Conservation (phyloP, 1,140 invertebrate genomes). For the Zaprionus africanus region DNA sequence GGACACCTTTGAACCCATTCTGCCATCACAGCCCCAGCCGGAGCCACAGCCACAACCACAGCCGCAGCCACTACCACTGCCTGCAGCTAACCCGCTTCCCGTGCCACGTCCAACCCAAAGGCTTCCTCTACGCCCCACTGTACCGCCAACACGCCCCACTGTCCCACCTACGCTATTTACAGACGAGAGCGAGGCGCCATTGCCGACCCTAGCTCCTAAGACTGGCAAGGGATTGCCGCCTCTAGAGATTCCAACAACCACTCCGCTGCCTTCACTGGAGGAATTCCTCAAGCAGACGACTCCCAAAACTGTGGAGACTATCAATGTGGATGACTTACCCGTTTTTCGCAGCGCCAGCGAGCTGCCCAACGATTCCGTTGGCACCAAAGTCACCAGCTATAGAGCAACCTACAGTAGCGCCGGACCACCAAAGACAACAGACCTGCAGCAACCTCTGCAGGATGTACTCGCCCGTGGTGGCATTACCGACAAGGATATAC, state of each 20-base stretch:
- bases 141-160: conserved; percentile 4
- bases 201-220: conserved; percentile 6
- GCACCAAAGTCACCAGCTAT: conserved; percentile 21
- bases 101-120: not conserved
- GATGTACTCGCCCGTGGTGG: conserved; percentile 41
- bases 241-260: conserved; percentile 17
- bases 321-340: conserved; percentile 39
- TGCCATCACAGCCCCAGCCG: not conserved
- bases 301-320: conserved; percentile 6
- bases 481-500: conserved; percentile 54
- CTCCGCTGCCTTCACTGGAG: conserved; percentile 33
- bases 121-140: not conserved
- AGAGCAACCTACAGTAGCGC: conserved; percentile 10
- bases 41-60: not conserved
- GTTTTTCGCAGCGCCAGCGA: conserved; percentile 2
- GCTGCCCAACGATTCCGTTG: conserved; percentile 7
- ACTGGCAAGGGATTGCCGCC: not conserved
- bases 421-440: not conserved
- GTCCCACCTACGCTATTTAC: not conserved
- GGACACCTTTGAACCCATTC: too few species aligned
- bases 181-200: not conserved
- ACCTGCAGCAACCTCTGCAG: conserved; percentile 33
- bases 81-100: not conserved
- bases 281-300: conserved; percentile 37
- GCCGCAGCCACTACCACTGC: not conserved